Conservation (phyloP, 2,113 vertebrate genomes). For the Platichthys stellatus region DNA sequence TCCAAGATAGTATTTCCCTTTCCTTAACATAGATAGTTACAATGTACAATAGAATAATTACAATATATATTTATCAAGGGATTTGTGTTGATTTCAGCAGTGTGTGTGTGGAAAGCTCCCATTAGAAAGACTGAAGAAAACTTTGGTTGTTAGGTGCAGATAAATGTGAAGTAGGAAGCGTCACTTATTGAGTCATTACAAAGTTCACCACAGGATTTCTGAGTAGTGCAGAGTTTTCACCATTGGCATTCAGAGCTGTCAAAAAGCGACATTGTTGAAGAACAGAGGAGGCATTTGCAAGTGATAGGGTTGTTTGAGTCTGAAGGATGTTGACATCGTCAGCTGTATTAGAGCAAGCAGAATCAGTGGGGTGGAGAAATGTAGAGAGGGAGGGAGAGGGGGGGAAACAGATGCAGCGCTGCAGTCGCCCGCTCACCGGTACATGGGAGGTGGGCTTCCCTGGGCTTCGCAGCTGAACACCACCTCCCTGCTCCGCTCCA, state of each 20-base stretch:
- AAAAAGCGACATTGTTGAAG: not conserved
- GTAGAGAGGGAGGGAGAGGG: not conserved
- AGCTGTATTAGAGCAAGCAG: not conserved
- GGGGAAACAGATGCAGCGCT: not conserved
- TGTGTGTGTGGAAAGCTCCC: too few relatives aligned
- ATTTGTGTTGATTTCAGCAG: not conserved
- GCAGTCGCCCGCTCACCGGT: slow-evolving; percentile 82
- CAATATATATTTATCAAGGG: too few relatives aligned
- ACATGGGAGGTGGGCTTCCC: slow-evolving; percentile 88
- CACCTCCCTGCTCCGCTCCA: slow-evolving; percentile 92
- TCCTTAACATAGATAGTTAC: too few relatives aligned
- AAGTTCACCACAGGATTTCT: not conserved
- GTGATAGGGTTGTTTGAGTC: not conserved
- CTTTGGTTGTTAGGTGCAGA: too few relatives aligned
- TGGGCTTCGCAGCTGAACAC: slow-evolving; percentile 92
- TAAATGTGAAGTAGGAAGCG: too few relatives aligned
- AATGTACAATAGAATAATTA: too few relatives aligned
- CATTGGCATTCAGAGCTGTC: not conserved
- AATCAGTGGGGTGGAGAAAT: not conserved
- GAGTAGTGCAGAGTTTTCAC: not conserved
- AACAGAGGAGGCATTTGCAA: not conserved
- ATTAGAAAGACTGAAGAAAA: too few relatives aligned
- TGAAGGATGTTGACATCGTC: not conserved
- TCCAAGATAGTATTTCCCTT: too few relatives aligned
- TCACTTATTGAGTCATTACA: too few relatives aligned